Evolutionary conservation across 2,888 invertebrate species (phyloP).

Genomic region (Tyria jacobaeae): DNA sequence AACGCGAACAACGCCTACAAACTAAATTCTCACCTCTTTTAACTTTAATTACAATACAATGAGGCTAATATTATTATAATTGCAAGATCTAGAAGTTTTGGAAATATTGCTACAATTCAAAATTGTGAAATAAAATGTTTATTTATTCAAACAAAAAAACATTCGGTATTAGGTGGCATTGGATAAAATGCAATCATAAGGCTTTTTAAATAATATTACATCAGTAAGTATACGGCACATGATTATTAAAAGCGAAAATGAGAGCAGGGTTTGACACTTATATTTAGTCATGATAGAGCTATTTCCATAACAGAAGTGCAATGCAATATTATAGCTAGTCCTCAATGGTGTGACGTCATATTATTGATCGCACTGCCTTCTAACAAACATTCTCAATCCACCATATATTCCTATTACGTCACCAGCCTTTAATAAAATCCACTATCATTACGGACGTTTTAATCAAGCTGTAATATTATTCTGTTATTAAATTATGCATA

Average conservation of each 20-base stretch:
- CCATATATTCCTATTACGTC: slow-evolving; percentile 56
- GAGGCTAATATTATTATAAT: slow-evolving; percentile 9
- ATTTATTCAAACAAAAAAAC: too few relatives aligned
- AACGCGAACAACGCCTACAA: slow-evolving; percentile 14
- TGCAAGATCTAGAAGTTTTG: neutral
- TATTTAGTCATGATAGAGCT: slow-evolving; percentile 47
- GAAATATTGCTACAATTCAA: neutral
- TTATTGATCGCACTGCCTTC: slow-evolving; percentile 69
- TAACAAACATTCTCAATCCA: slow-evolving; percentile 58
- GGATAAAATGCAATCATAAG: neutral
- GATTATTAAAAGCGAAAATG: slow-evolving; percentile 26
- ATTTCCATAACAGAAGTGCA: slow-evolving; percentile 56
- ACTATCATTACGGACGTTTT: neutral
- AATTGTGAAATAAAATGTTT: neutral
- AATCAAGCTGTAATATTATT: neutral
- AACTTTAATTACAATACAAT: slow-evolving; percentile 10
- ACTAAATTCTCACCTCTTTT: slow-evolving; percentile 8
- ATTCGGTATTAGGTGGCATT: neutral
- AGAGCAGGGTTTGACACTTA: slow-evolving; percentile 26
- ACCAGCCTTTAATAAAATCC: slow-evolving; percentile 31
- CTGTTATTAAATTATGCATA: neutral
- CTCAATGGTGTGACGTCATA: slow-evolving; percentile 82
- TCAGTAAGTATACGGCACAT: neutral
- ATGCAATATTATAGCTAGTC: slow-evolving; percentile 51
- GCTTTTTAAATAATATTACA: neutral